Evolutionary conservation across 1,140 invertebrate species (phyloP).

Genomic region (Stratiolaelaps scimitus): DNA sequence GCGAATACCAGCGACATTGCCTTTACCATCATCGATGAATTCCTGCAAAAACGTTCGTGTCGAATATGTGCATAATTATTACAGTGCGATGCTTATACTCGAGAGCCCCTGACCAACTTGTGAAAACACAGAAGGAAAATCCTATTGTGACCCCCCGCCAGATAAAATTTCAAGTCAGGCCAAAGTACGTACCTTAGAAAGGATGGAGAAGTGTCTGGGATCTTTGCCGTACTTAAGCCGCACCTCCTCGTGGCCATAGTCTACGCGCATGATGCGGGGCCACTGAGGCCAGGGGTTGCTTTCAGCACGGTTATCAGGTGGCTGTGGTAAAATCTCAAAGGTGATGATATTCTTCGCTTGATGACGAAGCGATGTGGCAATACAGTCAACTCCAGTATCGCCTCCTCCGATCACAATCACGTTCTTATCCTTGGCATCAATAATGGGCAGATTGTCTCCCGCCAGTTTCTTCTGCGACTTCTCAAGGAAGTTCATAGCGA

Average conservation of each 20-base stretch:
- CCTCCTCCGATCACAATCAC: slow-evolving; percentile 96
- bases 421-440: slow-evolving; percentile 79
- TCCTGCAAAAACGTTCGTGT: slow-evolving; percentile 48
- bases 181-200: slow-evolving; percentile 56
- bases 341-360: slow-evolving; percentile 90
- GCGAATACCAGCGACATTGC: slow-evolving; percentile 72
- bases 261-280: slow-evolving; percentile 87
- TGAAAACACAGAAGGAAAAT: not conserved
- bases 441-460: slow-evolving; percentile 50
- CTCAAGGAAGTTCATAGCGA: slow-evolving; percentile 94
- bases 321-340: slow-evolving; percentile 93
- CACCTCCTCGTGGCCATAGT: slow-evolving; percentile 97
- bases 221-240: slow-evolving; percentile 78
- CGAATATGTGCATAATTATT: slow-evolving; percentile 6
- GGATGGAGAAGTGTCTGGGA: slow-evolving; percentile 79
- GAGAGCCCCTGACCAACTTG: slow-evolving; percentile 3
- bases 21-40: slow-evolving; percentile 79
- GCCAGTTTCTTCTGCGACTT: slow-evolving; percentile 92
- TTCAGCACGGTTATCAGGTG: slow-evolving; percentile 57
- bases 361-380: slow-evolving; percentile 89
- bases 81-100: too few species aligned
- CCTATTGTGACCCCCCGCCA: not conserved
- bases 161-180: too few species aligned
- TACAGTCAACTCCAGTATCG: slow-evolving; percentile 99
- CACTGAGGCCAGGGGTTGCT: slow-evolving; percentile 96